These are phyloP conservation scores for Drosophila buzzatii DNA, from an alignment of 2,888 invertebrate genomes.

Conservation along the genomic window DNA sequence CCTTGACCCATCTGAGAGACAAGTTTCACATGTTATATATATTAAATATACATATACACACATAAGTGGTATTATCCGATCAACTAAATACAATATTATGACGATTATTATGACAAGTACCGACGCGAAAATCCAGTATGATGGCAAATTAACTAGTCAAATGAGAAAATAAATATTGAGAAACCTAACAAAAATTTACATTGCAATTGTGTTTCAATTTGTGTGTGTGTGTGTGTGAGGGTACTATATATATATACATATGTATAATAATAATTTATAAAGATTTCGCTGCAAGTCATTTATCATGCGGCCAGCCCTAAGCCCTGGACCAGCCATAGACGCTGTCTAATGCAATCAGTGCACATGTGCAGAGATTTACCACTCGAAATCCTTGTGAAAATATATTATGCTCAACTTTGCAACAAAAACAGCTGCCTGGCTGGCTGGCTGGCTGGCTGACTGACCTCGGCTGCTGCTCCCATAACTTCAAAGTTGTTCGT, in stretches of 20 bases:
- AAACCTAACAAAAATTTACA: constrained; percentile 40
- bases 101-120: constrained; percentile 68
- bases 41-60: constrained; percentile 57
- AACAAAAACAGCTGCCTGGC: background rate
- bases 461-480: background rate
- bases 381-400: constrained; percentile 70
- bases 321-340: constrained; percentile 10
- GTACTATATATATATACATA: background rate
- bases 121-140: constrained; percentile 54
- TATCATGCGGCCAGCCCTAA: constrained; percentile 51
- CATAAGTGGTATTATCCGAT: constrained; percentile 72
- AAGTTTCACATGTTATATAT: constrained; percentile 72
- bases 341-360: constrained; percentile 59
- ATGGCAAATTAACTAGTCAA: constrained; percentile 80
- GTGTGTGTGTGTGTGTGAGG: too few relatives aligned
- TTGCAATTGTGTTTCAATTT: constrained; percentile 11
- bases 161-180: constrained; percentile 83
- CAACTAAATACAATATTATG: constrained; percentile 68
- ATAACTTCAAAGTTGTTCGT: constrained; percentile 21
- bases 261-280: constrained; percentile 4
- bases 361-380: constrained; percentile 70
- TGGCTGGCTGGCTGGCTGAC: too few relatives aligned
- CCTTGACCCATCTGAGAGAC: constrained; percentile 7
- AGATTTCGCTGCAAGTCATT: constrained; percentile 44
- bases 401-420: constrained; percentile 64